Conservation (phyloP, 2,888 invertebrate species). For the Uloborus plumipes region DNA sequence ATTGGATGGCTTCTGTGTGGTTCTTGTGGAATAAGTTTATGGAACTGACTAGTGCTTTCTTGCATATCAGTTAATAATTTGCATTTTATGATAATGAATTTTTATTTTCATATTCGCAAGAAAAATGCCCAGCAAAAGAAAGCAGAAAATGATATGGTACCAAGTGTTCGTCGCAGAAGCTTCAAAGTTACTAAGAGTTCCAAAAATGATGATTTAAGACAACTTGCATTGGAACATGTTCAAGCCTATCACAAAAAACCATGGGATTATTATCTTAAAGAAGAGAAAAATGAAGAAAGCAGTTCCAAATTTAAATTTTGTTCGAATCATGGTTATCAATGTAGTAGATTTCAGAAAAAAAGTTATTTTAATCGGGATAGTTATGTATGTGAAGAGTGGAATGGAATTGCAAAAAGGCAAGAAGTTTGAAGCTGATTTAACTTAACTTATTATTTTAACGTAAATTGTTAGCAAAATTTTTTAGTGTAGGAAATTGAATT, state of each 20-base stretch:
- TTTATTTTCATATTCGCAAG: slow-evolving; percentile 44
- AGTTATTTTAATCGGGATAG: background rate
- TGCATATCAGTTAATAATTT: background rate
- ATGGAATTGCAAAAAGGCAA: no score
- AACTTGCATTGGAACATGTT: slow-evolving; percentile 48
- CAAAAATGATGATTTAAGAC: slow-evolving; percentile 33
- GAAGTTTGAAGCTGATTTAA: no score
- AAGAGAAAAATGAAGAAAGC: background rate
- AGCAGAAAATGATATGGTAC: slow-evolving; percentile 1
- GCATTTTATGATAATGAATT: slow-evolving; percentile 28
- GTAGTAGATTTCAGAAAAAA: background rate
- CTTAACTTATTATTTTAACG: no score
- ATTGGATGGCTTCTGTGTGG: background rate
- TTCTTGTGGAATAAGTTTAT: no score
- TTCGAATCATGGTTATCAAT: background rate
- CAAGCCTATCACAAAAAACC: slow-evolving; percentile 54
- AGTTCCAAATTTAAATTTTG: background rate
- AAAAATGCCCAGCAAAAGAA: slow-evolving; percentile 10
- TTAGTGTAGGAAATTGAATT: no score
- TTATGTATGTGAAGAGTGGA: no score
- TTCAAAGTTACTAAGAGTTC: slow-evolving; percentile 3
- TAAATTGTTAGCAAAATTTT: no score
- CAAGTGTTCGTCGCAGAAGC: background rate
- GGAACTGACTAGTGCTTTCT: background rate
- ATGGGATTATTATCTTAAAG: slow-evolving; percentile 50